phyloP scores from a whole-genome alignment of 2,888 invertebrate genomes.

The Lycophotia porphyrea region DNA sequence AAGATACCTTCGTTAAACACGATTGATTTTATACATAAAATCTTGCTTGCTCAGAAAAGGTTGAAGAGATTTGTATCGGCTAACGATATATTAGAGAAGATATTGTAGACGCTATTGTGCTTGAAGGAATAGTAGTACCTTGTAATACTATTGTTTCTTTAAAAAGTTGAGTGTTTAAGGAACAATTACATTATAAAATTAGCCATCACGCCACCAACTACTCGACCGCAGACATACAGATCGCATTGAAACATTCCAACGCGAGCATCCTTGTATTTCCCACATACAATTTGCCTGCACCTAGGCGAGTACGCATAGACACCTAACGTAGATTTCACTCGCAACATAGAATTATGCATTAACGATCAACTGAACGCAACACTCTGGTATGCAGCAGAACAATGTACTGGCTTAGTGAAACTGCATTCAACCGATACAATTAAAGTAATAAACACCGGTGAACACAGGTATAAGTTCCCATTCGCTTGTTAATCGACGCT shows the following conservation, averaged over 20 bases:
- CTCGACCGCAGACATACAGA: conserved; percentile 70
- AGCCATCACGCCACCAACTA: conserved; percentile 69
- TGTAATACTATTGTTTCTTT: conserved; percentile 33
- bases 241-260: conserved; percentile 73
- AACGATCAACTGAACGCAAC: conserved; percentile 80
- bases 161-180: conserved; percentile 33
- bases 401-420: conserved; percentile 84
- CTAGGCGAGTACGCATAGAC: conserved; percentile 74
- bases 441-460: conserved; percentile 85
- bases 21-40: conserved; percentile 68
- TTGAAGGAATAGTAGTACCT: conserved; percentile 5
- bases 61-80: conserved; percentile 7
- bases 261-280: conserved; percentile 76
- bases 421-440: conserved; percentile 87
- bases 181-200: conserved; percentile 68
- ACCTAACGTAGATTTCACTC: conserved; percentile 83
- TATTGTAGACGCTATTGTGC: conserved; percentile 10
- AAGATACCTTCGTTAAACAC: conserved; percentile 81
- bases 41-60: conserved; percentile 36
- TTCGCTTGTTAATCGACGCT: conserved; percentile 83
- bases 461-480: conserved; percentile 84
- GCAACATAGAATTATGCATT: conserved; percentile 85
- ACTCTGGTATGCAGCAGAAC: conserved; percentile 82
- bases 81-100: not conserved
- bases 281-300: conserved; percentile 78